phyloP scores from a whole-genome alignment of 2,888 invertebrate genomes.

The Conops quadrifasciatus region DNA sequence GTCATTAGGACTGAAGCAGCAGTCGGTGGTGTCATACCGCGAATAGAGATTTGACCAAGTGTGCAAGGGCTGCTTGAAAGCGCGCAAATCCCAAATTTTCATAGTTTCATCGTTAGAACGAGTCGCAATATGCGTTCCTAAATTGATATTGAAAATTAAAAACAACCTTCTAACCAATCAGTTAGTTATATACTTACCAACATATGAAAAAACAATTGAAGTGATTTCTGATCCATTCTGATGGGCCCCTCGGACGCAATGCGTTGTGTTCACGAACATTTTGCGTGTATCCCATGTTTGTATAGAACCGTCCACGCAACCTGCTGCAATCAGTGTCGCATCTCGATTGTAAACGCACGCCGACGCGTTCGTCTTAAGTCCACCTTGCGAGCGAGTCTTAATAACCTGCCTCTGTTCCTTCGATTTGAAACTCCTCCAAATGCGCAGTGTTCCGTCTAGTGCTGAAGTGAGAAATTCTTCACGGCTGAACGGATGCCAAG shows the following conservation, averaged over 20 bases:
- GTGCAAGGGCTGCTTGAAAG: conserved; percentile 80
- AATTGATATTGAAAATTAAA: background rate
- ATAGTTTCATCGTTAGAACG: conserved; percentile 91
- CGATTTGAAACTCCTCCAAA: conserved; percentile 87
- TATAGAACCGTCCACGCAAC: conserved; percentile 84
- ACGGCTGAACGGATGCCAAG: conserved; percentile 91
- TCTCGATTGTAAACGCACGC: conserved; percentile 85
- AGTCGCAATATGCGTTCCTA: conserved; percentile 71
- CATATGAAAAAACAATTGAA: conserved; percentile 87
- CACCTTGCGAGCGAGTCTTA: conserved; percentile 86
- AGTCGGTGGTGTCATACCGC: conserved; percentile 84
- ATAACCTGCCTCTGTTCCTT: conserved; percentile 83
- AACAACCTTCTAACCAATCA: background rate
- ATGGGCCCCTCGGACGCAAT: conserved; percentile 82
- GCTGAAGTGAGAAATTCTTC: conserved; percentile 96
- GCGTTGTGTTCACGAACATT: conserved; percentile 86
- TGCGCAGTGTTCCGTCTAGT: conserved; percentile 89
- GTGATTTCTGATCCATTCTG: conserved; percentile 81
- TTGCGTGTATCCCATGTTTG: conserved; percentile 98
- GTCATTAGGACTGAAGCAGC: conserved; percentile 87
- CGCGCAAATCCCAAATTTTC: conserved; percentile 93
- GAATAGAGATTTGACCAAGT: conserved; percentile 78
- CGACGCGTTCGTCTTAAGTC: conserved; percentile 85
- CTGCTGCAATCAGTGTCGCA: conserved; percentile 88
- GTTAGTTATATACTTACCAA: conserved; percentile 66